Base-by-base conservation (phyloP, 2,113 vertebrate species). In the Lates calcarifer region DNA sequence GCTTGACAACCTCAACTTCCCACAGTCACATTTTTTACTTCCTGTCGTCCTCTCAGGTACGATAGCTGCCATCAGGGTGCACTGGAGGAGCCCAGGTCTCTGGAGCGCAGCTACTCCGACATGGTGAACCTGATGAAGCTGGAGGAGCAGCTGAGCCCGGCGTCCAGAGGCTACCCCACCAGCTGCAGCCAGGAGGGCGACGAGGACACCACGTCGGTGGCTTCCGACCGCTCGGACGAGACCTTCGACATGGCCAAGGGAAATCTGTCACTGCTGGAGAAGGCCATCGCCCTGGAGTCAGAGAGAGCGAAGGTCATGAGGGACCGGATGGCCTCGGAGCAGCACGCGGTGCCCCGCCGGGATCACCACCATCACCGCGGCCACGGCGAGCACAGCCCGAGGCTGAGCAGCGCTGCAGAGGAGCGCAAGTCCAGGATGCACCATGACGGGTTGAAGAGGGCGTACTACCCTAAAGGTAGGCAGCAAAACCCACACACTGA, bases 201-300 rank as follows among this genome's bases (percentile, higher is more conserved):
- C n/a, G 98, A 99, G 72, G 98, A 99, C 90, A 96, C 97, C 81
- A 96, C 97, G 73, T 99, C 98, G 1, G 92, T 99, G 88, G 95
- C 95, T 87, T 99, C 98, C 5, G 98, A 99, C 91, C 95, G 96
- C 83, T 99, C 98, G 1, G 98, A 99, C 91, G 98, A 99, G 90
- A 97, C 98, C 81, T 99, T 98, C 26, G 98, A 99, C 94, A 98
- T 99, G 97, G 97, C 98, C 90, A 99, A 99, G 94, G 98, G 98
- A 57, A 99, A 99, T 91, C 94, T 99, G 94, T 96, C 98, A 4
- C 96, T 99, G 68, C 96, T 99, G 93, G 98, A 99, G 95, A 99
- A 99, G 93, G 98, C 98, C 91, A 99, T 99, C 67, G 98, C 98
- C 56, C 91, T 99, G 91, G 98, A 99, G 74, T 98, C 97, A 0